Percentiles rank a stretch among this genome's conserved stretches.
phyloP scores from a whole-genome alignment of 2,797 vertebrate genomes.

The Lagothrix lagotricha region DNA sequence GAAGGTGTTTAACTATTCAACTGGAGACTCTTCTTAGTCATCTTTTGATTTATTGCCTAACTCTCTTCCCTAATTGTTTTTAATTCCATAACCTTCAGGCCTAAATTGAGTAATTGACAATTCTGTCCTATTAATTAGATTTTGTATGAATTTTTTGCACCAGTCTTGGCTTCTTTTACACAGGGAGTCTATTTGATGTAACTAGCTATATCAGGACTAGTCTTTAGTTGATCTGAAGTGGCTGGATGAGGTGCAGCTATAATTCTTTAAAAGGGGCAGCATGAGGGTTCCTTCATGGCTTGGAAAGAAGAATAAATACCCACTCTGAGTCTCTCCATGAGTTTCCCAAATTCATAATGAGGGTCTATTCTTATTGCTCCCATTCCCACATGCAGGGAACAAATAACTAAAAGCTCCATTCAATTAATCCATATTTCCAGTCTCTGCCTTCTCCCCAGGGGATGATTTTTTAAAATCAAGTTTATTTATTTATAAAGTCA shows the following conservation, averaged over 20 bases:
- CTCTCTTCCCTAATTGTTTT: neutral
- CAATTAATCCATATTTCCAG: neutral
- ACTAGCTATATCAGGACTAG: neutral
- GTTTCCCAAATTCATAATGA: neutral
- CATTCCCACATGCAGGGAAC: neutral
- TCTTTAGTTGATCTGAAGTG: neutral
- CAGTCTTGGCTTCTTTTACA: too few relatives aligned
- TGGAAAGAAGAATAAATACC: neutral
- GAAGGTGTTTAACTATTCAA: neutral
- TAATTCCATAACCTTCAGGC: neutral
- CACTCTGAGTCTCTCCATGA: neutral
- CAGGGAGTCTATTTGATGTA: neutral
- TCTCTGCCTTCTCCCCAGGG: neutral
- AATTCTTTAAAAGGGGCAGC: neutral
- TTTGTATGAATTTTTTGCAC: neutral
- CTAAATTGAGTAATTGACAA: neutral
- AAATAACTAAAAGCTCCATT: neutral
- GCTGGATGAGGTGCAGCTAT: neutral
- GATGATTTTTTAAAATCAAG: neutral
- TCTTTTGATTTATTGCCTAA: neutral
- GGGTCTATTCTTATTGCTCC: neutral
- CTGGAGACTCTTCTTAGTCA: neutral
- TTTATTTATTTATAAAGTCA: neutral
- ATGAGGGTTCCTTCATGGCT: neutral
- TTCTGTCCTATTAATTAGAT: neutral